Conservation (phyloP, 2,888 invertebrate genomes). For the Mesodorylaimus sp. region DNA sequence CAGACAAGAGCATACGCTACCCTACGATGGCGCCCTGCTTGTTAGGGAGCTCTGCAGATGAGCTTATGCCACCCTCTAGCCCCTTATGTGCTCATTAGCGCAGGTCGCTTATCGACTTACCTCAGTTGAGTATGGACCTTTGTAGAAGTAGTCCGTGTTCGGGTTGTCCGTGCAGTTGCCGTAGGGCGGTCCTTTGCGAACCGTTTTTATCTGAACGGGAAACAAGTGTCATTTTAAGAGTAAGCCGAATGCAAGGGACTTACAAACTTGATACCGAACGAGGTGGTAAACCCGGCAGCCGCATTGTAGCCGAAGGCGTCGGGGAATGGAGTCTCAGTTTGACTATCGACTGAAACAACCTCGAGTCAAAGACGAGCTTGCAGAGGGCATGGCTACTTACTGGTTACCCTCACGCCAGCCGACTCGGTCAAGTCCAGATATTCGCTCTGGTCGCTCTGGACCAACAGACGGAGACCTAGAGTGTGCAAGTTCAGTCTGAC, state of each 20-base stretch:
- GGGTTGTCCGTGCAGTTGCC: constrained; percentile 23
- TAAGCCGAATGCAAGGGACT: constrained; percentile 3
- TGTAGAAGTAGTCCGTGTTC: not conserved
- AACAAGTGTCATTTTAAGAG: not conserved
- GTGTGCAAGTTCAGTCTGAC: not conserved
- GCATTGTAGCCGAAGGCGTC: constrained; percentile 28
- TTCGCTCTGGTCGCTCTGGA: constrained; percentile 17
- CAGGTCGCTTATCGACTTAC: too few species aligned
- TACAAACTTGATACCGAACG: constrained; percentile 26
- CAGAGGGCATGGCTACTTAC: not conserved
- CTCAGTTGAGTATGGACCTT: not conserved
- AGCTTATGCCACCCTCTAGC: too few species aligned
- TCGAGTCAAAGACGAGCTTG: not conserved
- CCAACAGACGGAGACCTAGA: constrained; percentile 18
- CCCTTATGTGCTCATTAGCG: too few species aligned
- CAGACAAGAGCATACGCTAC: too few species aligned
- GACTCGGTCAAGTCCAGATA: constrained; percentile 28
- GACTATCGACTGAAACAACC: constrained; percentile 24
- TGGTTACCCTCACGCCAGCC: constrained; percentile 26
- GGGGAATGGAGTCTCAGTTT: constrained; percentile 25
- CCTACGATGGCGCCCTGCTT: too few species aligned
- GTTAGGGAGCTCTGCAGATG: too few species aligned
- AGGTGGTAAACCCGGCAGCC: constrained; percentile 24
- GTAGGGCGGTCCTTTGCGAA: constrained; percentile 27
- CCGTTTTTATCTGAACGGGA: constrained; percentile 17